Conservation (phyloP, 2,888 invertebrate genomes). For the Micropterix aruncella region DNA sequence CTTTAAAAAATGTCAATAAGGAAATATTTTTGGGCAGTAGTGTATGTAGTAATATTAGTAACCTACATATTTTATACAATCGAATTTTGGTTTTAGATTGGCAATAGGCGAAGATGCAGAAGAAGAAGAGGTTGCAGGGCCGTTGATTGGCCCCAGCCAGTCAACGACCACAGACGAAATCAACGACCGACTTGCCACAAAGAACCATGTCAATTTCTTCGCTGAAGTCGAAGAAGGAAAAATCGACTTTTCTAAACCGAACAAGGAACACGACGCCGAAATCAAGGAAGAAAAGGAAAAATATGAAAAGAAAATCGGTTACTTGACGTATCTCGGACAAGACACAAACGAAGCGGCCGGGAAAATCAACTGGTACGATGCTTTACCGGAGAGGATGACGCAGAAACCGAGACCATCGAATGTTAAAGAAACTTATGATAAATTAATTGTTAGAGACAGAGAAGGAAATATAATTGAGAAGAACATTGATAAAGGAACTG, state of each 20-base stretch:
- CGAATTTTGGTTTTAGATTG: too few relatives aligned
- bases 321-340: constrained; percentile 90
- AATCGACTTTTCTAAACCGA: constrained; percentile 45
- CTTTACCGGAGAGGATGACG: constrained; percentile 42
- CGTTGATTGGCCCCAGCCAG: too few relatives aligned
- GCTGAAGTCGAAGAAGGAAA: constrained; percentile 66
- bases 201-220: constrained; percentile 73
- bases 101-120: not conserved
- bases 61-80: too few relatives aligned
- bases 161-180: too few relatives aligned
- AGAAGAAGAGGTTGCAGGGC: constrained; percentile 10
- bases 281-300: constrained; percentile 85
- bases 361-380: constrained; percentile 81
- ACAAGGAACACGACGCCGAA: constrained; percentile 81
- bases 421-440: constrained; percentile 34
- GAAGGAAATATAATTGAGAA: constrained; percentile 27
- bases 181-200: constrained; percentile 12
- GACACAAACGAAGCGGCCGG: constrained; percentile 78
- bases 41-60: too few relatives aligned
- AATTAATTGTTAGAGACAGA: constrained; percentile 28
- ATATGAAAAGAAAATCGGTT: constrained; percentile 95
- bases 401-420: constrained; percentile 19
- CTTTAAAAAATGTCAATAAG: too few relatives aligned
- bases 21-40: too few relatives aligned
- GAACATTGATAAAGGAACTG: constrained; percentile 34